Percentiles rank a stretch among this genome's conserved stretches.
Conservation (phyloP, 2,888 invertebrate species). For the Petrolisthes cinctipes region DNA sequence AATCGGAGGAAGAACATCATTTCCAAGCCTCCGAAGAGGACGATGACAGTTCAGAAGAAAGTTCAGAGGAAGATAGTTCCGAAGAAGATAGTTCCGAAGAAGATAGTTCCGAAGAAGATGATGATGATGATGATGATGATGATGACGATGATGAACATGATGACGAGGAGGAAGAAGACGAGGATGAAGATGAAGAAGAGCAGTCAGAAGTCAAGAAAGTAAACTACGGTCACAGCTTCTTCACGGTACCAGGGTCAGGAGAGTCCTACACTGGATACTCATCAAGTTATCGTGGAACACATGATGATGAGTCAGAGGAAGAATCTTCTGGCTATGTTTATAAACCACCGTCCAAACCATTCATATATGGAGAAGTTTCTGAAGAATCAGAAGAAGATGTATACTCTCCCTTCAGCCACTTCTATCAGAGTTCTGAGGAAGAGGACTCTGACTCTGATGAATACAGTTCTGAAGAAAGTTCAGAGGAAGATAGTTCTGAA, state of each 20-base stretch:
- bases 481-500: slow-evolving; percentile 4
- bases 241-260: not conserved
- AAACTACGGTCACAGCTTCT: not conserved
- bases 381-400: no score
- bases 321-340: not conserved
- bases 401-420: no score
- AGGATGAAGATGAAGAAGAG: not conserved
- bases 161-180: not conserved
- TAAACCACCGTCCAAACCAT: not conserved
- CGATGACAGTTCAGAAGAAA: not conserved
- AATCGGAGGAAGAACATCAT: no score
- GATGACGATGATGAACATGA: not conserved
- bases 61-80: not conserved
- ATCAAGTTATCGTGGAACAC: not conserved
- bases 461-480: not conserved
- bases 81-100: not conserved
- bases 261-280: not conserved
- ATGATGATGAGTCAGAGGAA: not conserved
- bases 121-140: not conserved
- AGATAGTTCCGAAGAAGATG: not conserved
- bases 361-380: not conserved
- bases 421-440: no score
- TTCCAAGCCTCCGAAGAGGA: no score
- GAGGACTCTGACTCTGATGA: not conserved
- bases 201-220: not conserved